These are phyloP conservation scores for Oplegnathus fasciatus DNA, from an alignment of 2,113 vertebrate genomes.

Conservation along the genomic window DNA sequence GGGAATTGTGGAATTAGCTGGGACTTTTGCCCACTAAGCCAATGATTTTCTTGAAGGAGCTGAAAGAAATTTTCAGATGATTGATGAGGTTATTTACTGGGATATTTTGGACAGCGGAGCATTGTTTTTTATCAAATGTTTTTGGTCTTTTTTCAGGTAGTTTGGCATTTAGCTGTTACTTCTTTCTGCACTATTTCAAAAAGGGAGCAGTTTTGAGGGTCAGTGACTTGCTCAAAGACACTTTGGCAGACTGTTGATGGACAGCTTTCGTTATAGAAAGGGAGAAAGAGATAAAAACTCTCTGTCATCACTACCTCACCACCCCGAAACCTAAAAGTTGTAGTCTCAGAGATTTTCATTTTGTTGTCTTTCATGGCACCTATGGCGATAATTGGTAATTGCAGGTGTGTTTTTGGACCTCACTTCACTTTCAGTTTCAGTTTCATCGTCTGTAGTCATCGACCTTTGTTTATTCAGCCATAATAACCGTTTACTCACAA, in stretches of 20 bases:
- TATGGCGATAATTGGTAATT: no score
- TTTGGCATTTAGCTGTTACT: conserved; percentile 12
- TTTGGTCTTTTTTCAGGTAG: background rate
- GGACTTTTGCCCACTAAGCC: conserved; percentile 36
- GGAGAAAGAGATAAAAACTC: background rate
- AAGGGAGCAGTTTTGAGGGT: background rate
- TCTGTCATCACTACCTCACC: background rate
- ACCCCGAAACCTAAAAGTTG: background rate
- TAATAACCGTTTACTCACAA: no score
- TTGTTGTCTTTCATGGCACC: no score
- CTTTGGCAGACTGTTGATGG: background rate
- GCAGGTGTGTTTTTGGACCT: no score
- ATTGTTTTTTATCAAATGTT: conserved; percentile 5
- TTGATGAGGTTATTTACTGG: conserved; percentile 41
- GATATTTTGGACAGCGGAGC: background rate
- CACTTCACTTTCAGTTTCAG: no score
- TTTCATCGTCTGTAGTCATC: no score
- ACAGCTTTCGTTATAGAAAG: background rate
- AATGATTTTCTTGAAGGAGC: conserved; percentile 29
- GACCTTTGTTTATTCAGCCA: no score
- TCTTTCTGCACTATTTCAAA: background rate
- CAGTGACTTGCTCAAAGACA: background rate
- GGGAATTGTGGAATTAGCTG: conserved; percentile 28
- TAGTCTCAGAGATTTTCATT: no score
- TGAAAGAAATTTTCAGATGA: conserved; percentile 36